These are phyloP conservation scores for Pterophyllum scalare DNA, from an alignment of 2,113 vertebrate genomes.

Conservation along the genomic window DNA sequence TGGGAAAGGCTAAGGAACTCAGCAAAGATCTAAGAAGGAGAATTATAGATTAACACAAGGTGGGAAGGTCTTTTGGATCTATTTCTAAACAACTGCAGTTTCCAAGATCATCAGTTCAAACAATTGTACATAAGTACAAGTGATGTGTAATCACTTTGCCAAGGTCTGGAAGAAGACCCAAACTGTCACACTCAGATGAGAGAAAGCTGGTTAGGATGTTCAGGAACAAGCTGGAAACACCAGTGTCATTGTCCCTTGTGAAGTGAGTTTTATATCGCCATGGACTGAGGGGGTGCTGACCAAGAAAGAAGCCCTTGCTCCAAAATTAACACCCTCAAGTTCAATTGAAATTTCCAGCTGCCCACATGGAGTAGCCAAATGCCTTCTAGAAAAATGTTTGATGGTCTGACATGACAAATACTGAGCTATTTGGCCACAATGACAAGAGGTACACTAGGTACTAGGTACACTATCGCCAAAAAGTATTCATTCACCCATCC, in stretches of 20 bases:
- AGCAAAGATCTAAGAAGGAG: not conserved
- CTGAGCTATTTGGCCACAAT: not conserved
- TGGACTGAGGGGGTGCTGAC: not conserved
- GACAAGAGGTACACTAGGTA: not conserved
- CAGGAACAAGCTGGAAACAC: not conserved
- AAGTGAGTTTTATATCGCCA: not conserved
- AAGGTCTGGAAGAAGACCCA: not conserved
- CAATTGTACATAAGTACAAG: not conserved
- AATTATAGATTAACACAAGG: not conserved
- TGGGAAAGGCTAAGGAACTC: not conserved
- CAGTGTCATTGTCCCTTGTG: not conserved
- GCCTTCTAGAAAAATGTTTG: not conserved
- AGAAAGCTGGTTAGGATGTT: not conserved
- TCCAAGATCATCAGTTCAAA: not conserved
- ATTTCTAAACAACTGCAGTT: not conserved
- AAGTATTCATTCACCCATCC: too few relatives aligned
- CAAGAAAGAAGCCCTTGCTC: not conserved
- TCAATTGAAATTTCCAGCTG: not conserved
- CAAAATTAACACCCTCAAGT: not conserved
- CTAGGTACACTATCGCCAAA: too few relatives aligned
- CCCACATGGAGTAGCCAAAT: not conserved
- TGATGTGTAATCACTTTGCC: not conserved
- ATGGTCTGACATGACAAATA: not conserved
- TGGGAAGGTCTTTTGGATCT: not conserved
- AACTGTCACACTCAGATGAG: not conserved